Evolutionary conservation across 2,888 invertebrate species (phyloP).

Genomic region (Carcina quercana): DNA sequence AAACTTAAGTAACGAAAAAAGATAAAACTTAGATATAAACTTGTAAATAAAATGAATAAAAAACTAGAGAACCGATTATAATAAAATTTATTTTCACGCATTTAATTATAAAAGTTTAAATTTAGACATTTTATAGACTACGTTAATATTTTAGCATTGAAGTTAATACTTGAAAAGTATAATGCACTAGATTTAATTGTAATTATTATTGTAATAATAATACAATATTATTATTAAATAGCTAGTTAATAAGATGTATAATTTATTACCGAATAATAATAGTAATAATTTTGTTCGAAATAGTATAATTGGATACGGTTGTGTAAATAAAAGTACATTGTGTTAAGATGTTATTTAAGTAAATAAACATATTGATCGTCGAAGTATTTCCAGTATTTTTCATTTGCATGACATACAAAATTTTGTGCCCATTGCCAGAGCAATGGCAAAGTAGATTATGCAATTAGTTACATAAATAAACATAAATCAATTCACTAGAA

Average conservation of each 20-base stretch:
- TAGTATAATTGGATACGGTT: constrained; percentile 33
- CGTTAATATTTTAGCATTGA: constrained; percentile 26
- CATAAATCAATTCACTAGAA: no score
- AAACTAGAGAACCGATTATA: constrained; percentile 13
- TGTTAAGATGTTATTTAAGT: constrained; percentile 47
- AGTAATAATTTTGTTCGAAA: constrained; percentile 12
- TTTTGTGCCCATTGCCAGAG: no score
- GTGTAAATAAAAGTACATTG: constrained; percentile 43
- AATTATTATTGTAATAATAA: constrained; percentile 16
- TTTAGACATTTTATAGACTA: constrained; percentile 16
- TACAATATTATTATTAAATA: constrained; percentile 5
- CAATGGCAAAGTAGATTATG: no score
- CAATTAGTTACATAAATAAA: no score
- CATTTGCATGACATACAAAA: constrained; percentile 25
- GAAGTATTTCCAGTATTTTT: constrained; percentile 10
- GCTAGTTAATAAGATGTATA: constrained; percentile 18
- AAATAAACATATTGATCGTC: constrained; percentile 58
- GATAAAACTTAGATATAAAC: no score
- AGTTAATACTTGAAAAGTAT: constrained; percentile 46
- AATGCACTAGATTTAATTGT: constrained; percentile 21
- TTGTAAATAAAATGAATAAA: constrained; percentile 22
- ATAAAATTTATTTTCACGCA: constrained; percentile 21
- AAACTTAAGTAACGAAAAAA: no score
- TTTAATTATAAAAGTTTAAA: constrained; percentile 14
- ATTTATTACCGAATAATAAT: constrained; percentile 15